Evolutionary conservation across 2,113 vertebrate genomes (phyloP).

Genomic region (Trachemys scripta): DNA sequence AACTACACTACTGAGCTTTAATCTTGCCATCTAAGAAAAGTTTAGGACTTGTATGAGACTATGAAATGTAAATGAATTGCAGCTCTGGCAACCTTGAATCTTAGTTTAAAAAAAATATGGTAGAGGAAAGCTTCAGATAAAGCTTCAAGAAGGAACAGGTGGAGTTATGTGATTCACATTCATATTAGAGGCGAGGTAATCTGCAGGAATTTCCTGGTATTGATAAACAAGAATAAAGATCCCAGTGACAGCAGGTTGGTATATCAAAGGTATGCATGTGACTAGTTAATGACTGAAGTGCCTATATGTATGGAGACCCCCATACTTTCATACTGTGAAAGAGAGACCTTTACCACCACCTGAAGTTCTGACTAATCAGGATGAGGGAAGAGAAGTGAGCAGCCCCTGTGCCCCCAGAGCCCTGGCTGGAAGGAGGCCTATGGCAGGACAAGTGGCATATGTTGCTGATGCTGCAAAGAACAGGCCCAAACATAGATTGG

Average conservation of each 20-base stretch:
- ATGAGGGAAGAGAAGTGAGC: neutral
- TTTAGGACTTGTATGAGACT: constrained; percentile 22
- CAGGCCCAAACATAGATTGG: neutral
- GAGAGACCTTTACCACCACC: neutral
- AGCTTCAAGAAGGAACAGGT: neutral
- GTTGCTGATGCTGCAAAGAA: neutral
- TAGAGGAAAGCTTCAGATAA: constrained; percentile 1
- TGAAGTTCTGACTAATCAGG: neutral
- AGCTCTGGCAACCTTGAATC: constrained; percentile 27
- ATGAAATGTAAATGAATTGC: constrained; percentile 47
- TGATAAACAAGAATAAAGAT: neutral
- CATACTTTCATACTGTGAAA: neutral
- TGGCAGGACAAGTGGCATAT: neutral
- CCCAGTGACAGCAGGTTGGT: neutral
- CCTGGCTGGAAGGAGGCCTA: neutral
- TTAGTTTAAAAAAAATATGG: neutral
- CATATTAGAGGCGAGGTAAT: neutral
- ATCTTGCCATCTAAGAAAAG: constrained; percentile 34
- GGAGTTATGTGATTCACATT: neutral
- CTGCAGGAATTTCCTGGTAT: neutral
- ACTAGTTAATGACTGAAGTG: neutral
- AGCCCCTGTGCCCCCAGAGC: neutral
- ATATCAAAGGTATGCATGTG: neutral
- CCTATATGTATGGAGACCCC: neutral
- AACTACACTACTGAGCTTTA: constrained; percentile 48